phyloP scores from a whole-genome alignment of 2,888 invertebrate species.

The Endomychus coccineus region DNA sequence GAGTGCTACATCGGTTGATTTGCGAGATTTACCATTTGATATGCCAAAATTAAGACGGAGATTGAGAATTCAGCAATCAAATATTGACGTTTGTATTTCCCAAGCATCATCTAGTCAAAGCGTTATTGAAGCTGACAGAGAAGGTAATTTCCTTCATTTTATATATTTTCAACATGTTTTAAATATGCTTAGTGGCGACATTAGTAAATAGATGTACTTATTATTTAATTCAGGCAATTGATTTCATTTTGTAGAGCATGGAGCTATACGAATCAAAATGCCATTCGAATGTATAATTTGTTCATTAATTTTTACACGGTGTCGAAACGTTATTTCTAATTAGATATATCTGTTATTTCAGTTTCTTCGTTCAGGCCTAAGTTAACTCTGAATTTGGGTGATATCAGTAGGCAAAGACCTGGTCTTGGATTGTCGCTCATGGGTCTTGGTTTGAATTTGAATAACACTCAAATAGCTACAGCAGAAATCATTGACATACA shows the following conservation, averaged over 20 bases:
- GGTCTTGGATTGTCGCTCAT: slow-evolving; percentile 40
- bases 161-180: background rate
- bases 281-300: too few species aligned
- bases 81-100: slow-evolving; percentile 66
- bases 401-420: slow-evolving; percentile 44
- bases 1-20: slow-evolving; percentile 67
- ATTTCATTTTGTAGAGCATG: too few species aligned
- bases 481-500: slow-evolving; percentile 72
- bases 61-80: slow-evolving; percentile 55
- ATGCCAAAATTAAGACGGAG: slow-evolving; percentile 83
- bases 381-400: slow-evolving; percentile 67
- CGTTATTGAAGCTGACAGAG: slow-evolving; percentile 63
- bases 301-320: too few species aligned
- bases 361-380: slow-evolving; percentile 57
- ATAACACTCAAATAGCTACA: slow-evolving; percentile 48
- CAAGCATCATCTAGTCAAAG: slow-evolving; percentile 79
- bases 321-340: too few species aligned
- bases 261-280: too few species aligned
- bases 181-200: too few species aligned
- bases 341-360: slow-evolving; percentile 11
- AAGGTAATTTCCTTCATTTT: slow-evolving; percentile 45
- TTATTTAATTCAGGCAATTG: too few species aligned
- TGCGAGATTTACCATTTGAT: slow-evolving; percentile 79
- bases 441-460: slow-evolving; percentile 42
- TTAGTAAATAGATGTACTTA: too few species aligned